A percentile compares a stretch with the other conserved stretches of the same genome.
Evolutionary conservation across 37 sponge, comb jelly and placozoan genomes (phyloP).

Genomic region (Oopsacas minuta): DNA sequence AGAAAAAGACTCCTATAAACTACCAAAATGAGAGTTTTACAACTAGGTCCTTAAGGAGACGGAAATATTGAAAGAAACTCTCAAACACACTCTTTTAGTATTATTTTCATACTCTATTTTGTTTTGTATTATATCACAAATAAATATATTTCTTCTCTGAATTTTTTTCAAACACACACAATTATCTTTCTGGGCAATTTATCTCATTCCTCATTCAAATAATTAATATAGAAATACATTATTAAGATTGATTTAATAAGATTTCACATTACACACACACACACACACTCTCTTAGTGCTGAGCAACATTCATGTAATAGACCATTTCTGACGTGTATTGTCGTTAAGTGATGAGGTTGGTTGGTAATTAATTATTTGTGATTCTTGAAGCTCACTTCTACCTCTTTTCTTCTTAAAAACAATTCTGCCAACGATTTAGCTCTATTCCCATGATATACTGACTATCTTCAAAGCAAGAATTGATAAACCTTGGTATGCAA

Average conservation of each 20-base stretch:
- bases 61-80: background rate
- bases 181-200: too few species aligned
- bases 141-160: background rate
- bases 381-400: background rate
- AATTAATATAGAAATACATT: too few species aligned
- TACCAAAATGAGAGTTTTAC: background rate
- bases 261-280: background rate
- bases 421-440: background rate
- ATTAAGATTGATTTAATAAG: background rate
- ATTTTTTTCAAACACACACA: too few species aligned
- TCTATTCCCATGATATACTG: background rate
- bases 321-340: too few species aligned
- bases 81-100: background rate
- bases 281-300: too few species aligned
- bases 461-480: background rate
- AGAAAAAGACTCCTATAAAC: background rate
- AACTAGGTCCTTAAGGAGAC: background rate
- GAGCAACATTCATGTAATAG: too few species aligned
- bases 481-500: background rate
- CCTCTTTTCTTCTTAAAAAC: background rate
- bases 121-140: background rate
- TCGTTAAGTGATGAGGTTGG: background rate
- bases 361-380: too few species aligned
- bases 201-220: too few species aligned
- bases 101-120: background rate